These are phyloP conservation scores for Acrobeloides nanus DNA, from an alignment of 2,888 invertebrate genomes.

Conservation along the genomic window DNA sequence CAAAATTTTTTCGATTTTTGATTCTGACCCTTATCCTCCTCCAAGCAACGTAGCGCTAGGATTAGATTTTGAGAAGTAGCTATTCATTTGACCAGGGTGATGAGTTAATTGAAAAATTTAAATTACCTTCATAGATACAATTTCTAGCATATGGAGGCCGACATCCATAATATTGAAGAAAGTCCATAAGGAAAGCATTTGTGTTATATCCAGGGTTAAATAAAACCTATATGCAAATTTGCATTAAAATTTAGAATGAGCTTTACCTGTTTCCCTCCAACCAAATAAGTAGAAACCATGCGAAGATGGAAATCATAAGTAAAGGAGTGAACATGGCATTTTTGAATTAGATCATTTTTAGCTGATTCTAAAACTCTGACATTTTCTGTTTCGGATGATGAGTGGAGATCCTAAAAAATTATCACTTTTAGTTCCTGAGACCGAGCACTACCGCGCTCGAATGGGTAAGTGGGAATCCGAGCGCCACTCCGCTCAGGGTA, in stretches of 20 bases:
- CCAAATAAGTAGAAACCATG: conserved; percentile 29
- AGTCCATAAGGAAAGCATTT: conserved; percentile 69
- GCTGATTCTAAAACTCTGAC: no score
- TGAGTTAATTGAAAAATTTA: conserved; percentile 1
- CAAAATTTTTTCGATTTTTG: no score
- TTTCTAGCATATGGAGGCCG: conserved; percentile 71
- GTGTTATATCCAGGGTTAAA: conserved; percentile 64
- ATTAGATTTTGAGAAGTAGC: neutral
- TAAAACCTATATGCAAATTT: conserved; percentile 31
- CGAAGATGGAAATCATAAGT: conserved; percentile 50
- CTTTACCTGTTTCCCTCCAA: conserved; percentile 24
- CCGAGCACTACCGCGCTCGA: no score
- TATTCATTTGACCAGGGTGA: neutral
- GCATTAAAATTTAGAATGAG: no score
- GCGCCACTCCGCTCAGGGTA: no score
- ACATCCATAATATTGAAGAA: conserved; percentile 70
- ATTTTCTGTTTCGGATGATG: no score
- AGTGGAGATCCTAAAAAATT: no score
- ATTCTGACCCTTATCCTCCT: neutral
- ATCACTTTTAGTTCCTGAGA: no score
- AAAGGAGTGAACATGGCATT: conserved; percentile 49
- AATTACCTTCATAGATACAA: conserved; percentile 65
- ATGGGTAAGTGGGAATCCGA: no score
- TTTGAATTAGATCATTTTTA: conserved; percentile 25
- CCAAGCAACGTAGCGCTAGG: neutral